A percentile compares a stretch with the other conserved stretches of the same genome.
Conservation (phyloP, 2,888 invertebrate genomes). For the Scaptomyza parva region DNA sequence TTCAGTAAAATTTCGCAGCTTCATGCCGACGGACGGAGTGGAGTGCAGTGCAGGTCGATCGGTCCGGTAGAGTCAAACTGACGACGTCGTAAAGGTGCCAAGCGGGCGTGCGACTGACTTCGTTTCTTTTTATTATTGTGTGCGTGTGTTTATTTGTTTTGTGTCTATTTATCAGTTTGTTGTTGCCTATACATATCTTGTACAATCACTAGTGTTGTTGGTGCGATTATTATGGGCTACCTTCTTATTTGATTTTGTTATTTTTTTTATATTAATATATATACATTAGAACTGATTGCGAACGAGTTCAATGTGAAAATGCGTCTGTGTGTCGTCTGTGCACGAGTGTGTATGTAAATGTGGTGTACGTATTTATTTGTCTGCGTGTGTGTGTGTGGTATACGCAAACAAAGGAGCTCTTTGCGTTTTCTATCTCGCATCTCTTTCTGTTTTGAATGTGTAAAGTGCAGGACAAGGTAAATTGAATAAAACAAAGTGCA, state of each 20-base stretch:
- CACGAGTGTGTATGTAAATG: constrained; percentile 2
- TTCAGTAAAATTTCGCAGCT: constrained; percentile 67
- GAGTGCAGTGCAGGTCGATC: constrained; percentile 47
- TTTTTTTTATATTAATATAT: constrained; percentile 13
- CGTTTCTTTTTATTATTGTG: constrained; percentile 53
- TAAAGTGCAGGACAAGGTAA: constrained; percentile 61
- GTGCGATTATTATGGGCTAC: constrained; percentile 22
- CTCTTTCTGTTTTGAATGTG: constrained; percentile 55
- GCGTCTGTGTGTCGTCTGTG: constrained; percentile 18
- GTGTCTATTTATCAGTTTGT: constrained; percentile 47
- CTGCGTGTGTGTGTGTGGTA: constrained; percentile 30
- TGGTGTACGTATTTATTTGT: neutral
- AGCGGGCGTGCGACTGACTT: constrained; percentile 65
- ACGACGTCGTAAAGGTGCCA: constrained; percentile 68
- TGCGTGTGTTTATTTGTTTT: constrained; percentile 20
- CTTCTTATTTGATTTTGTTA: constrained; percentile 2
- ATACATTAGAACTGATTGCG: constrained; percentile 41
- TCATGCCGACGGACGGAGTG: constrained; percentile 56
- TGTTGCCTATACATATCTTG: constrained; percentile 41
- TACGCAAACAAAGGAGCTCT: constrained; percentile 60
- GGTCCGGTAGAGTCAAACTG: constrained; percentile 53
- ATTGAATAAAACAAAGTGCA: constrained; percentile 58
- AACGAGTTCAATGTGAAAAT: constrained; percentile 43
- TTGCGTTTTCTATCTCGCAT: constrained; percentile 39
- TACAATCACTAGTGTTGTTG: constrained; percentile 24